These are phyloP conservation scores for Synergus itoensis DNA, from an alignment of 2,888 invertebrate genomes.

Conservation along the genomic window DNA sequence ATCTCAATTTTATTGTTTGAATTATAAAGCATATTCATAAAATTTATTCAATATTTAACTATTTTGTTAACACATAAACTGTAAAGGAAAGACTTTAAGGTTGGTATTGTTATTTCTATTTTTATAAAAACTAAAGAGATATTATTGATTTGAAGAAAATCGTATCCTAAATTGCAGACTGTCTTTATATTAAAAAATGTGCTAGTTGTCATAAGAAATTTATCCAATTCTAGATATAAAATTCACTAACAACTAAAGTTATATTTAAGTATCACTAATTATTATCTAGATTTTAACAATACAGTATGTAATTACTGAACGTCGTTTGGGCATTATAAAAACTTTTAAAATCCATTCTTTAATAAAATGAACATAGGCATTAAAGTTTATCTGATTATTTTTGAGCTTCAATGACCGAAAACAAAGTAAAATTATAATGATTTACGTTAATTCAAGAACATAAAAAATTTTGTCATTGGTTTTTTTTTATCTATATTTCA, in stretches of 20 bases:
- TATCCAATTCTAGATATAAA: not conserved
- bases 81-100: not conserved
- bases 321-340: not conserved
- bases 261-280: not conserved
- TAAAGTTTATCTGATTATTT: constrained; percentile 17
- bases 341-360: not conserved
- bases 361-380: constrained; percentile 1
- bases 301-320: not conserved
- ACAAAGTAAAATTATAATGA: constrained; percentile 7
- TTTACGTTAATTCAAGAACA: constrained; percentile 4
- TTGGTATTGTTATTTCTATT: not conserved
- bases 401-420: constrained; percentile 30
- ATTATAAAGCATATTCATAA: not conserved
- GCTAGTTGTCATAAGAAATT: not conserved
- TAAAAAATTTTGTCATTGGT: constrained; percentile 27
- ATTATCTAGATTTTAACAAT: constrained; percentile 27
- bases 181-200: not conserved
- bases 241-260: not conserved
- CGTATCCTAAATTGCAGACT: not conserved
- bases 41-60: not conserved
- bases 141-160: not conserved
- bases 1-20: not conserved
- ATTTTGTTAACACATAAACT: not conserved
- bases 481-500: constrained; percentile 39
- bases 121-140: not conserved